These are phyloP conservation scores for Melanotaenia maccullochi DNA, from an alignment of 2,797 vertebrate species.

Conservation along the genomic window DNA sequence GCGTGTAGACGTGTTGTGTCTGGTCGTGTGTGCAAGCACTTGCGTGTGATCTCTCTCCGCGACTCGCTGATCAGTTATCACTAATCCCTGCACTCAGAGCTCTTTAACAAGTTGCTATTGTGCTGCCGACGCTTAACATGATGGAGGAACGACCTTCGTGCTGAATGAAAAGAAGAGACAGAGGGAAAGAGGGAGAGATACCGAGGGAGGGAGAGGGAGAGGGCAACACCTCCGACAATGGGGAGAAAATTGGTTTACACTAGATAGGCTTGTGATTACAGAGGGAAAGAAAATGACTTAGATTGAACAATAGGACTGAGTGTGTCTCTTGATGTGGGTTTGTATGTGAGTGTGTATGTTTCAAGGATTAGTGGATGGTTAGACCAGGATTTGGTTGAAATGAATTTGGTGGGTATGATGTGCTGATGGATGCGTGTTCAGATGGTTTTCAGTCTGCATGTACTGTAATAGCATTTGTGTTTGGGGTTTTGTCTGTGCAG, in stretches of 20 bases:
- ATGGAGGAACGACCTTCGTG: constrained; percentile 75
- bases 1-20: constrained; percentile 28
- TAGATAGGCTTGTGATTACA: constrained; percentile 82
- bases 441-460: constrained; percentile 44
- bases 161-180: constrained; percentile 72
- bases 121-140: constrained; percentile 76
- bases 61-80: constrained; percentile 76
- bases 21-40: constrained; percentile 34
- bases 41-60: constrained; percentile 60
- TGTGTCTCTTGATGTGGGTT: constrained; percentile 51
- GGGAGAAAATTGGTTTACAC: constrained; percentile 83
- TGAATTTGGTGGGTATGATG: constrained; percentile 55
- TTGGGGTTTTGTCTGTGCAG: constrained; percentile 16
- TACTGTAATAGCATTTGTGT: constrained; percentile 32
- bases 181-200: constrained; percentile 61
- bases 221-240: constrained; percentile 81
- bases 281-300: constrained; percentile 77
- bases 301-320: constrained; percentile 75
- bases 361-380: constrained; percentile 71
- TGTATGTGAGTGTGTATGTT: constrained; percentile 45
- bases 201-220: constrained; percentile 69
- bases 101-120: constrained; percentile 81
- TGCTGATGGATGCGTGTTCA: constrained; percentile 54
- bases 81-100: constrained; percentile 80
- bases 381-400: constrained; percentile 69